These are phyloP conservation scores for Pseudorhiza aurosa DNA, from an alignment of 30 jellyfish, hydroid and myxozoan genomes.

Conservation along the genomic window DNA sequence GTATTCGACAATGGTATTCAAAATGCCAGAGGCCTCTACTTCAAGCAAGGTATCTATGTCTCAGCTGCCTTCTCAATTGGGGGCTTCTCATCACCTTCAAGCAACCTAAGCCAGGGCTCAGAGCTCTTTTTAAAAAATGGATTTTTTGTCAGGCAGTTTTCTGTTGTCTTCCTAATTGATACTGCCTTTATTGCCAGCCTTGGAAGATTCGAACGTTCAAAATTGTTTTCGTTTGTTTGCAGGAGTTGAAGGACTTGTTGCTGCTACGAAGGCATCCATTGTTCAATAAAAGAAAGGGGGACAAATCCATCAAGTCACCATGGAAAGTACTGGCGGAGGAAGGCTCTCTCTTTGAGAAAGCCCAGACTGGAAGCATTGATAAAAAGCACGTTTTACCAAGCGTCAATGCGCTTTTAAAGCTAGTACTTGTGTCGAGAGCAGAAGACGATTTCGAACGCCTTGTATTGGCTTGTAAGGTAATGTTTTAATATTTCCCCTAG, in stretches of 20 bases:
- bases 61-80: no score
- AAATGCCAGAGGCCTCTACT: slow-evolving; percentile 1
- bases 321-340: not conserved
- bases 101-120: no score
- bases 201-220: no score
- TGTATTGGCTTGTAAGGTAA: slow-evolving; percentile 69
- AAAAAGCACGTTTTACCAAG: slow-evolving; percentile 27
- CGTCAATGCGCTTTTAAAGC: slow-evolving; percentile 18
- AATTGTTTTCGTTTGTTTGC: not conserved
- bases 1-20: slow-evolving; percentile 22
- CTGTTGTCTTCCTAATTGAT: no score
- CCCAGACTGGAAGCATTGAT: slow-evolving; percentile 1
- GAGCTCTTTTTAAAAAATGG: no score
- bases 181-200: no score
- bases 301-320: not conserved
- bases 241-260: slow-evolving; percentile 57
- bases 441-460: slow-evolving; percentile 42
- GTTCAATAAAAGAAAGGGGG: slow-evolving; percentile 31
- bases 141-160: no score
- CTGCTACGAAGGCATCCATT: slow-evolving; percentile 56
- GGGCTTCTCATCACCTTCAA: no score
- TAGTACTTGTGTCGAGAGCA: slow-evolving; percentile 33
- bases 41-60: slow-evolving; percentile 62
- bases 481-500: no score
- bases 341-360: not conserved